Conservation (phyloP, 1,140 invertebrate species). For the Arctopsyche grandis region DNA sequence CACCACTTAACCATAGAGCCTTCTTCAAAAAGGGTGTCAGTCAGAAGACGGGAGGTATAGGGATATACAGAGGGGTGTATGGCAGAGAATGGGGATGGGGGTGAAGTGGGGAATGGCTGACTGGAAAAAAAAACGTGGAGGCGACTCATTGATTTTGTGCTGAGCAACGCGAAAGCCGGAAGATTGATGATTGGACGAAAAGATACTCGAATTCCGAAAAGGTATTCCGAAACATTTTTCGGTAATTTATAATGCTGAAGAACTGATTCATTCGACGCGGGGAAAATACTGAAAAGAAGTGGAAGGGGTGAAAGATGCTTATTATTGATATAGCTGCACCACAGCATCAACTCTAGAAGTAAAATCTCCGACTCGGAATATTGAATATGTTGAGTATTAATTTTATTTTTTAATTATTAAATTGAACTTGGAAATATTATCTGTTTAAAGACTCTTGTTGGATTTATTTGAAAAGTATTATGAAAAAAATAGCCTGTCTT, state of each 20-base stretch:
- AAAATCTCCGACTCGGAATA: too few species aligned
- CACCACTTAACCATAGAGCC: constrained; percentile 28
- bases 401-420: too few species aligned
- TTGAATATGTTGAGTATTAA: too few species aligned
- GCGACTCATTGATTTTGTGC: constrained; percentile 52
- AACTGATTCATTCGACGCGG: constrained; percentile 30
- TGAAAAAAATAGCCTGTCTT: constrained; percentile 5
- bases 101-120: neutral
- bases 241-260: constrained; percentile 42
- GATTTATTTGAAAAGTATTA: neutral
- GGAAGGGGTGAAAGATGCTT: neutral
- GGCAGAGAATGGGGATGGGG: neutral
- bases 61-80: constrained; percentile 25
- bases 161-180: constrained; percentile 48
- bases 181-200: constrained; percentile 48
- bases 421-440: too few species aligned
- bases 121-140: constrained; percentile 35
- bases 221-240: constrained; percentile 45
- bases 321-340: neutral
- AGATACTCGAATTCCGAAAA: constrained; percentile 39
- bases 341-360: too few species aligned
- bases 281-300: neutral
- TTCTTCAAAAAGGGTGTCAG: constrained; percentile 21
- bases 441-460: too few species aligned
- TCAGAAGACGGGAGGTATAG: neutral